Evolutionary conservation across 1,140 invertebrate species (phyloP), one percentile per base, ranked within the genome.

Genomic region (Alviniconcha marisindica): DNA sequence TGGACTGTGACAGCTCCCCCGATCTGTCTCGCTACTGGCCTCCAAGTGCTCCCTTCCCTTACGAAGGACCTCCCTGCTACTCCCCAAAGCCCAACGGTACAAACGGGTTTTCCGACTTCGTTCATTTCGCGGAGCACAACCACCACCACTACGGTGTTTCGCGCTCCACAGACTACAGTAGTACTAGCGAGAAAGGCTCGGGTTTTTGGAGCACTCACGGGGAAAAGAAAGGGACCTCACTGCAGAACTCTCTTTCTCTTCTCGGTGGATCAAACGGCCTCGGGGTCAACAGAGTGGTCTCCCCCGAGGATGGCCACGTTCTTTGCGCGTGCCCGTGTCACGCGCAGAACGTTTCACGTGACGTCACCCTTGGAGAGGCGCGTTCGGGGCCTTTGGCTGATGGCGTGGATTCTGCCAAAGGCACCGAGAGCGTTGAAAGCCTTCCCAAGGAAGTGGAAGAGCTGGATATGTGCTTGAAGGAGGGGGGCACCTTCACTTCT

Each of bases 241-340:
- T 38, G 3, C 69, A 71, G 3, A 2, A 21, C 24, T n/a, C n/a
- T n/a, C n/a, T n/a, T n/a, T n/a, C 33, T 21, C 10, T 40, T 21
- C 18, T 36, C 33, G 28, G 69, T 33, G 4, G 69, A 5, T 31
- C n/a, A n/a, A 40, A 71, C 38, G 69, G 69, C 2, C 14, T 71
- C 5, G 40, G 24, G 36, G 28, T 40, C 33, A 71, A 71, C 69
- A 33, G 69, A 71, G 40, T 71, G 33, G 36, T 71, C 69, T 71
- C 69, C 33, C 69, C 69, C 21, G 69, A 71, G 36, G 69, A 71
- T 40, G 69, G 69, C 21, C 69, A 71, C 69, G 69, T 71, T 14
- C 36, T 71, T 33, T 71, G 69, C 69, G 24, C 69, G 38, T 71
- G 69, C 24, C 36, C 69, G 1, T 71, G 69, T 40, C 69, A 71